Base-by-base conservation (phyloP, 2,888 invertebrate genomes). In the Aphidius colemani region DNA sequence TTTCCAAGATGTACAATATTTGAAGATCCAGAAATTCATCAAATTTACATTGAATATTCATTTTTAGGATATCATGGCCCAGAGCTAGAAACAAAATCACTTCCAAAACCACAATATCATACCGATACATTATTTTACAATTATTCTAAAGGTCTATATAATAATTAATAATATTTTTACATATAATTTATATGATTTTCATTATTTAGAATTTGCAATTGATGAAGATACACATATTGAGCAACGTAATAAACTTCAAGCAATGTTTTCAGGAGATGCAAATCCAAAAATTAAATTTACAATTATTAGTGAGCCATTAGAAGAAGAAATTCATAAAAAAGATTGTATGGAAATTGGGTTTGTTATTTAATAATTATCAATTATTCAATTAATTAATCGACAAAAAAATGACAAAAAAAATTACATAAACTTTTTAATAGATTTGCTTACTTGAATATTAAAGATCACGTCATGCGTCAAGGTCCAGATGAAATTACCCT, bases 261-360 rank as follows among this genome's bases (percentile, higher is more conserved):
- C 70, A 4, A 80, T 80, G 75, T 64, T 80, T 45, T 63, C 67
- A 1, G 72, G 72, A 5, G 59, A 69, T 39, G 61, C 63, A 4
- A 72, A 71, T 67, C 74, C 79, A 7, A 71, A 66, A 18, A 67
- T 80, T 2, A 75, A 66, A 67, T 80, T 80, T 63, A 67, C 71
- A 41, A 18, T 80, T 40, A 73, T 80, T 7, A 74, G 75, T 56
- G 80, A 80, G 63, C 80, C 79, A 5, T 53, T 72, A 18, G 69
- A 70, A 0, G 74, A 76, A 3, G 77, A 76, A 55, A 72, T 69
- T 48, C 67, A 76, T 9, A 55, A 61, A 10, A 74, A 78, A 62
- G 79, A 80, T 30, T 80, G 80, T 61, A 66, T 71, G 7, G 79
- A 80, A 71, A 65, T 80, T 39, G 80, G 80, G 80, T 79, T 53